phyloP scores from a whole-genome alignment of 2,888 invertebrate genomes.

The Pseudoips prasinana region DNA sequence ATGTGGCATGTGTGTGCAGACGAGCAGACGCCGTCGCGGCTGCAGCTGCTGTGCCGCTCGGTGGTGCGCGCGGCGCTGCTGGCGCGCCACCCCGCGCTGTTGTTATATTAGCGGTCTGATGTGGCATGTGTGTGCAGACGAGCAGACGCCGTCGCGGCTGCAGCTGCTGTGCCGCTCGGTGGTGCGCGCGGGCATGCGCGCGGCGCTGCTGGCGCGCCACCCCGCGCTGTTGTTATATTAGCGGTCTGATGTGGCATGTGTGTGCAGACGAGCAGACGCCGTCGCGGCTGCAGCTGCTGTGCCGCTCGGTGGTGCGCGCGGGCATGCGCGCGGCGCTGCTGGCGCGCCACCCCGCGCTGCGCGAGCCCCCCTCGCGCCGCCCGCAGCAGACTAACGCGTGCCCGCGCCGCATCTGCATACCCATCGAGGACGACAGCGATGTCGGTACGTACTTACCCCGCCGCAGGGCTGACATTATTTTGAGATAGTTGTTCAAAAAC shows the following conservation, averaged over 20 bases:
- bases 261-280: neutral
- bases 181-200: conserved; percentile 32
- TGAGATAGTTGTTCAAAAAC: too few species aligned
- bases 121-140: conserved; percentile 43
- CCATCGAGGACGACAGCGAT: conserved; percentile 59
- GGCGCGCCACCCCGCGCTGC: conserved; percentile 27
- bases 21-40: conserved; percentile 53
- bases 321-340: neutral
- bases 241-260: neutral
- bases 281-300: neutral
- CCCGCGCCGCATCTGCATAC: conserved; percentile 57
- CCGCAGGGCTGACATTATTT: too few species aligned
- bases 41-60: conserved; percentile 57
- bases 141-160: conserved; percentile 57
- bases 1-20: conserved; percentile 34
- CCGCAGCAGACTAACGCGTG: conserved; percentile 26
- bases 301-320: neutral
- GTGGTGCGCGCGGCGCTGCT: conserved; percentile 33
- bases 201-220: neutral
- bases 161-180: conserved; percentile 52
- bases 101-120: too few species aligned
- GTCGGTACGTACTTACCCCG: conserved; percentile 41
- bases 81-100: neutral
- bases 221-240: neutral
- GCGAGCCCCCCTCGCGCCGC: conserved; percentile 39